phyloP scores from a whole-genome alignment of 2,113 vertebrate species.

The Onychostoma macrolepis region DNA sequence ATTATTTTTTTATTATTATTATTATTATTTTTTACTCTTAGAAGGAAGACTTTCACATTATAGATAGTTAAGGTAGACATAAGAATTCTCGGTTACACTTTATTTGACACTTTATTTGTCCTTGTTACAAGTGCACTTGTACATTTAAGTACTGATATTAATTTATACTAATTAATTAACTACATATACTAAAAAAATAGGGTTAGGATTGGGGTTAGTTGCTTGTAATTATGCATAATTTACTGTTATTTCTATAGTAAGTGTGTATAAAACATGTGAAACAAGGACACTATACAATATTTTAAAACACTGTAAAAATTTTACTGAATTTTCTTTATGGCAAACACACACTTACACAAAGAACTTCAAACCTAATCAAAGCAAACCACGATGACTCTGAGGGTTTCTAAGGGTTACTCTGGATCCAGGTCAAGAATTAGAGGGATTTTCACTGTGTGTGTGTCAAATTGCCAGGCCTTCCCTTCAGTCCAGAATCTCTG shows the following conservation, averaged over 20 bases:
- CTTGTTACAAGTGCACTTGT: no score
- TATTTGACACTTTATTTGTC: no score
- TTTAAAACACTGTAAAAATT: background rate
- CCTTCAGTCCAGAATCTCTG: slow-evolving; percentile 58
- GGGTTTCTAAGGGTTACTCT: slow-evolving; percentile 9
- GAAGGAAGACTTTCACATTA: no score
- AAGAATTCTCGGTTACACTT: no score
- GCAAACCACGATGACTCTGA: slow-evolving; percentile 15
- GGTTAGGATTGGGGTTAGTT: background rate
- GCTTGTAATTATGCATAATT: background rate
- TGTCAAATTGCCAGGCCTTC: slow-evolving; percentile 60
- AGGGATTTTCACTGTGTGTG: slow-evolving; percentile 38
- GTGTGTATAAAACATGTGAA: background rate
- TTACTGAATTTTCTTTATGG: background rate
- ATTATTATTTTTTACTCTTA: no score
- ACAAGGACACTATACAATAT: background rate
- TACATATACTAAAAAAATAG: background rate
- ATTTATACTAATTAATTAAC: background rate
- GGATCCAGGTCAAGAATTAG: slow-evolving; percentile 41
- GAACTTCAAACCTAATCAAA: slow-evolving; percentile 10
- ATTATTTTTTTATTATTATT: no score
- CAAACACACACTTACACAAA: background rate
- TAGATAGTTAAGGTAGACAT: no score
- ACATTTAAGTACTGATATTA: background rate
- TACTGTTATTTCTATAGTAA: background rate